Evolutionary conservation across 2,113 vertebrate species (phyloP), one percentile per base, ranked within the genome.

Genomic region (Petrocephalus microphthalmus): DNA sequence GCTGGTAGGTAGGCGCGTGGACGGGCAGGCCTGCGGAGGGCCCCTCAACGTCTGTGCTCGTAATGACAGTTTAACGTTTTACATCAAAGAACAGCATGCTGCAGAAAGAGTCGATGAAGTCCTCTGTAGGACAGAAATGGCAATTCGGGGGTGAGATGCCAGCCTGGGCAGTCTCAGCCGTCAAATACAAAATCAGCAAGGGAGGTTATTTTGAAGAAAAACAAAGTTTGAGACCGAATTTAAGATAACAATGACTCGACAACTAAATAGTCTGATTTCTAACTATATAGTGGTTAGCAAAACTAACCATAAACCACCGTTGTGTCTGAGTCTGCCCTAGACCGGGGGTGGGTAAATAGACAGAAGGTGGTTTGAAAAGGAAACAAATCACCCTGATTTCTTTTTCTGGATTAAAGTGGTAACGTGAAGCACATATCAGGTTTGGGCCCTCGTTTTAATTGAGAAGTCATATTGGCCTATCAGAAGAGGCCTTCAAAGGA

Each of bases 311-410:
- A 96, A 94, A 92, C 89, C 90, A 92, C 94, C 94, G 95, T 95
- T 96, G 95, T 95, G 94, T 96, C 95, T 96, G 95, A 95, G 95
- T 94, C 94, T 93, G 94, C 94, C 95, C 94, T 94, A 95, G 95
- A 92, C 89, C 87, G 93, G 94, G 85, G 92, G 94, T 93, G 93
- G 94, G 93, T 94, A 94, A 95, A 94, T 93, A 95, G 94, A 95
- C 92, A 88, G 93, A 93, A 93, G 95, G 94, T 89, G 29, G 95
- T 95, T 94, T 95, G 96, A 96, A 96, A 96, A 96, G 95, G 95
- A 96, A 97, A 95, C 95, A 93, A 95, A 97, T 96, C 95, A 93
- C 93, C 95, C 94, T 96, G 95, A 96, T 96, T 96, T 96, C 93
- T 96, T 96, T 91, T 95, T 92, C 94, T 95, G 96, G 95, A 96